phyloP scores from a whole-genome alignment of 2,113 vertebrate genomes.

The Neogale vison region DNA sequence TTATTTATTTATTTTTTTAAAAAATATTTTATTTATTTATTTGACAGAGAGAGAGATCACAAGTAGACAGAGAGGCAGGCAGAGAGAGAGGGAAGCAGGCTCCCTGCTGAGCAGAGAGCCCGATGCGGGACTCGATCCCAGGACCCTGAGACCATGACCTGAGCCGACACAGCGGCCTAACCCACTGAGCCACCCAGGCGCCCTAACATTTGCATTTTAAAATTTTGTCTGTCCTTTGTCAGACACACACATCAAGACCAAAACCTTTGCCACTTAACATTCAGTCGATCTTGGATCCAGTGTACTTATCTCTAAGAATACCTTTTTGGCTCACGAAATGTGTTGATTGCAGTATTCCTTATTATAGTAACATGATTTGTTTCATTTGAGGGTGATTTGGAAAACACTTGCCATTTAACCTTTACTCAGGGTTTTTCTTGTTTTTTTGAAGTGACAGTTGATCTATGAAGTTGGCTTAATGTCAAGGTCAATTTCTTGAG shows the following conservation, averaged over 20 bases:
- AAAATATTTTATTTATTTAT: too few species aligned
- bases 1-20: too few species aligned
- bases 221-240: not conserved
- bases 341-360: not conserved
- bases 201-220: not conserved
- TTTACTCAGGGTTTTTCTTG: constrained; percentile 47
- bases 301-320: not conserved
- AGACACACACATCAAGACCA: not conserved
- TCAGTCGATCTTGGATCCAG: not conserved
- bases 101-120: too few species aligned
- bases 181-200: too few species aligned
- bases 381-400: not conserved
- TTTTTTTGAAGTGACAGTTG: not conserved
- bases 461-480: not conserved
- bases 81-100: too few species aligned
- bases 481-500: constrained; percentile 42
- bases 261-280: not conserved
- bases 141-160: too few species aligned
- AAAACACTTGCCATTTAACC: not conserved
- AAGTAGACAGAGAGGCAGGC: too few species aligned
- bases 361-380: not conserved
- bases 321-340: not conserved
- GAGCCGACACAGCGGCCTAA: too few species aligned
- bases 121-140: too few species aligned
- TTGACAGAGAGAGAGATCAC: too few species aligned